Evolutionary conservation across 2,888 invertebrate genomes (phyloP), one percentile per base, ranked within the genome.

Genomic region (Geophilus truncorum): DNA sequence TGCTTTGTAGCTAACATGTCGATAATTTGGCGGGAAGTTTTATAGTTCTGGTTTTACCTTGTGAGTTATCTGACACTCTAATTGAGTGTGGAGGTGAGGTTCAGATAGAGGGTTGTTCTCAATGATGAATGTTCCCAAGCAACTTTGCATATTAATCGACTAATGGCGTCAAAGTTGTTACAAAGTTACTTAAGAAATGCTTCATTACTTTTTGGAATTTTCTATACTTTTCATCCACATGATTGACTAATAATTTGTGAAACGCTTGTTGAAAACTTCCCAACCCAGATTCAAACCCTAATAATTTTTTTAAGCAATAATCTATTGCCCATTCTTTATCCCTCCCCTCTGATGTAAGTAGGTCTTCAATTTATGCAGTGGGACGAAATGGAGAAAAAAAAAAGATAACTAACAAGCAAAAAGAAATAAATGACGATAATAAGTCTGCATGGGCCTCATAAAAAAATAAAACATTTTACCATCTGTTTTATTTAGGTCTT

Each of bases 31-130:
- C 25, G 70, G n/a, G 70, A 70, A 70, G 70, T 70, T 70, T 70
- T 70, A 70, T 70, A 70, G 70, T 70, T 70, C 70, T 70, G 70
- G 70, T 70, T 70, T 70, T 70, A 28, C 70, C n/a, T 70, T 25
- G 70, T 70, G 70, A 70, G 70, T 70, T 70, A 70, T 70, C 70
- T 70, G 70, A 70, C 70, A 70, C 70, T 70, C 70, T 70, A 70
- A 70, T 70, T 70, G 70, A 25, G 70, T 70, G 70, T 70, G 70
- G 70, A 70, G 70, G 70, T 70, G 70, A 70, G 70, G 70, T 70
- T 70, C 70, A 70, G 23, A 70, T 70, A 70, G 70, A 70, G 70
- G 70, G 70, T 25, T 70, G 70, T 70, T 70, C 70, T 70, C 25
- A 9, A n/a, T 70, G 70, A 70, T 70, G 25, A 28, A 70, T 70